Percentiles rank a stretch among this genome's conserved stretches.
Conservation (phyloP, 1,140 invertebrate species). For the Pissodes strobi region DNA sequence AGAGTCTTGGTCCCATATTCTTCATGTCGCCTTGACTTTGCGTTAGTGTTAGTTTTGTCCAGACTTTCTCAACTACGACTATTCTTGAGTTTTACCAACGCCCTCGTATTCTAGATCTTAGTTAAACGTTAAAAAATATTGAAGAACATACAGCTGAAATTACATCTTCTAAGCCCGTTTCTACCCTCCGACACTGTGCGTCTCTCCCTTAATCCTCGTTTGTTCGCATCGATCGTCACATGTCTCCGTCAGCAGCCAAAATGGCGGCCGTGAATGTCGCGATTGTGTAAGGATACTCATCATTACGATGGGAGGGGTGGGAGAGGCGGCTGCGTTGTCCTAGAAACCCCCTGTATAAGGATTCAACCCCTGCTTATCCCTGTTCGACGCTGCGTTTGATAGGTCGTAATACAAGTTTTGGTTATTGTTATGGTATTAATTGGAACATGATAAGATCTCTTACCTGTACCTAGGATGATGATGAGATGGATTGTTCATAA, state of each 20-base stretch:
- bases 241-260: slow-evolving; percentile 35
- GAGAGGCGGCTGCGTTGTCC: slow-evolving; percentile 12
- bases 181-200: neutral
- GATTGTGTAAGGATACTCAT: slow-evolving; percentile 34
- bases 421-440: neutral
- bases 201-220: slow-evolving; percentile 27
- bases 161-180: too few species aligned
- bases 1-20: too few species aligned
- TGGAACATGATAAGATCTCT: too few species aligned
- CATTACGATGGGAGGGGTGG: slow-evolving; percentile 11
- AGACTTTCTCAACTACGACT: too few species aligned
- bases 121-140: too few species aligned
- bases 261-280: slow-evolving; percentile 32
- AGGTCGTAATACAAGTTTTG: slow-evolving; percentile 12
- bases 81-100: too few species aligned
- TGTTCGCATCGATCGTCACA: slow-evolving; percentile 35
- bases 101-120: too few species aligned
- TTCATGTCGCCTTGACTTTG: too few species aligned
- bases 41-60: too few species aligned
- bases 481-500: too few species aligned
- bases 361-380: neutral
- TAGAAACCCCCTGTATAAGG: slow-evolving; percentile 23
- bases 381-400: slow-evolving; percentile 19
- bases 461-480: too few species aligned
- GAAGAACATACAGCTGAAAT: too few species aligned